Evolutionary conservation across 2,113 vertebrate genomes (phyloP), one percentile per base, ranked within the genome.

Genomic region (Cathartes aura): DNA sequence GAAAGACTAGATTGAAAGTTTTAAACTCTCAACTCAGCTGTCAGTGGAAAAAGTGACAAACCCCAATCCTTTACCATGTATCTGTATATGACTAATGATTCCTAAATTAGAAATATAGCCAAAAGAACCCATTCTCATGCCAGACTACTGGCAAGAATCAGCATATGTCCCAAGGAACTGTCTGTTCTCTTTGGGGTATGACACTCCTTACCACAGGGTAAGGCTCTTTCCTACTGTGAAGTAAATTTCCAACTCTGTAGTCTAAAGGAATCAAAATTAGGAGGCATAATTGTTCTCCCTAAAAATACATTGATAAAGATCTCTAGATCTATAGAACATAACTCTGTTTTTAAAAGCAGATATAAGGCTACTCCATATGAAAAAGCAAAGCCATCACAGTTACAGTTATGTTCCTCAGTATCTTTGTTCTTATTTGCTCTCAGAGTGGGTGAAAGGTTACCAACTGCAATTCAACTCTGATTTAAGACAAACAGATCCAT

Each of bases 391-490:
- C 47, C 34, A 47, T 22, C 23, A 48, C 21, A 9, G 2, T 8
- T 66, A 48, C 52, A n/a, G 18, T 64, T 32, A 55, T 16, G 50
- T 27, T 71, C 30, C 27, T 68, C 67, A 19, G 2, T 11, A 85
- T 60, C 76, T 82, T 81, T 43, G 27, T 29, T 78, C 19, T 70
- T 79, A 40, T 5, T 55, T 89, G 27, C 48, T 84, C 62, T 45
- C 43, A 36, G 63, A 89, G 55, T 67, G 38, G 50, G 64, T 50
- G 27, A 96, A 97, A 97, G 56, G 82, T 96, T 91, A 96, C n/a
- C 8, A 76, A 4, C 22, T 82, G 64, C 45, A 91, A 34, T 72
- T 94, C 42, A 92, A 43, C 60, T 88, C 26, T 14, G 50, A 42
- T 75, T 43, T 63, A 85, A 85, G 27, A 79, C 79, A 97, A 96